phyloP scores from a whole-genome alignment of 2,888 invertebrate genomes.

The Flexamia atlantica region DNA sequence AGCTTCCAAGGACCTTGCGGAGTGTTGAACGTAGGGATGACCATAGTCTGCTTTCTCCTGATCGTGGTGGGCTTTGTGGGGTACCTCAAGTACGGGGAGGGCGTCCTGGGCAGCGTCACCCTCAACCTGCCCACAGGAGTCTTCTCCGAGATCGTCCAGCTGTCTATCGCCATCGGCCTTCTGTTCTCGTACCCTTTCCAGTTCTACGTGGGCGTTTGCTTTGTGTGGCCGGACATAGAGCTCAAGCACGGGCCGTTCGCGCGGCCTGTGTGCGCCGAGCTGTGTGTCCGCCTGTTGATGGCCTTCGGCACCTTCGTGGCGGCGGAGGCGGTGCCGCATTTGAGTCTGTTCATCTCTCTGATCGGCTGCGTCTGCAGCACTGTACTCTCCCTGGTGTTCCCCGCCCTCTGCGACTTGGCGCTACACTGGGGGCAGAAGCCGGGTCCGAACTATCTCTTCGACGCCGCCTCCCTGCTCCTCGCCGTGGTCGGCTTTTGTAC shows the following conservation, averaged over 20 bases:
- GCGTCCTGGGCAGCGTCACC: conserved; percentile 90
- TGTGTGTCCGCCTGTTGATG: conserved; percentile 83
- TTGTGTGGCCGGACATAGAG: conserved; percentile 88
- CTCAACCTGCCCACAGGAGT: conserved; percentile 85
- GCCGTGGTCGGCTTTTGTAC: no score
- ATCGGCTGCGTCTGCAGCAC: no score
- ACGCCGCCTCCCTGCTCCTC: no score
- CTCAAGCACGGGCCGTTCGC: conserved; percentile 78
- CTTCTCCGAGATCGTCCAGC: conserved; percentile 88
- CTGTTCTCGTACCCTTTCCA: conserved; percentile 95
- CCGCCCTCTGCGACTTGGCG: no score
- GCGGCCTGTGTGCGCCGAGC: conserved; percentile 81
- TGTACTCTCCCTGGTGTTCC: no score
- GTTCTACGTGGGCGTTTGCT: conserved; percentile 91
- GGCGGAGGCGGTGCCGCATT: no score
- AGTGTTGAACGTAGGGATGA: conserved; percentile 94
- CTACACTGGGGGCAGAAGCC: no score
- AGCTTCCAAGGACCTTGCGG: conserved; percentile 89
- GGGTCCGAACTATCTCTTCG: no score
- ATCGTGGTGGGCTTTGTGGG: conserved; percentile 91
- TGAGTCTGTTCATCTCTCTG: no score
- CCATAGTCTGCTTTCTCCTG: conserved; percentile 87
- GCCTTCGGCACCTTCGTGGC: conserved; percentile 94
- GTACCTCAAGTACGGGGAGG: conserved; percentile 92
- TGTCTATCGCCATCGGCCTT: conserved; percentile 91